Evolutionary conservation across 2,797 vertebrate genomes (phyloP).

Genomic region (Betta splendens): DNA sequence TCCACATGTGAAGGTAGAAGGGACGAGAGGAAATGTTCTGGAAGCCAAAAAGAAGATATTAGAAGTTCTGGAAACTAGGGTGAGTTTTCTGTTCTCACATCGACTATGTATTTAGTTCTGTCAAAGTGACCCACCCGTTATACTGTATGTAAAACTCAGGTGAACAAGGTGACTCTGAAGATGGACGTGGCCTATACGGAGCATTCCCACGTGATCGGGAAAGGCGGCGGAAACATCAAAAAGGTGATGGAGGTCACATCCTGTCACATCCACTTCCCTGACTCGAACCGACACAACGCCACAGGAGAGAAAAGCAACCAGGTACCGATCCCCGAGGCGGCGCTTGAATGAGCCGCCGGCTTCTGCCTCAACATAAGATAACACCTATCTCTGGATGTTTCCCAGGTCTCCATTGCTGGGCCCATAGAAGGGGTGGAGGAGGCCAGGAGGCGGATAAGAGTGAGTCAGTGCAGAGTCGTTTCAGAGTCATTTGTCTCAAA

Average conservation of each 20-base stretch:
- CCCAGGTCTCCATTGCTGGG: constrained; percentile 85
- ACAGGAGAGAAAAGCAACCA: constrained; percentile 86
- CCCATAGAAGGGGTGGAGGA: constrained; percentile 82
- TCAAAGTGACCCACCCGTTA: not conserved
- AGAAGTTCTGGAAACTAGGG: constrained; percentile 84
- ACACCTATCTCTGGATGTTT: not conserved
- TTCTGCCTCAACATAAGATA: not conserved
- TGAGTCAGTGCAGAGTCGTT: constrained; percentile 64
- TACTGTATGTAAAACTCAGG: constrained; percentile 57
- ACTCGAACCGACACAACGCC: constrained; percentile 83
- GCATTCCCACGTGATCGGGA: constrained; percentile 86
- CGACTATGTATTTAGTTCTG: not conserved
- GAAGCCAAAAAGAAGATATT: constrained; percentile 84
- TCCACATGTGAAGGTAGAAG: constrained; percentile 86
- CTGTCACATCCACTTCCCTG: constrained; percentile 87
- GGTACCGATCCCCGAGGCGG: constrained; percentile 51
- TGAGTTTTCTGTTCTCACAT: constrained; percentile 37
- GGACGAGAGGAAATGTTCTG: constrained; percentile 74
- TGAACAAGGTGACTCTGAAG: constrained; percentile 86
- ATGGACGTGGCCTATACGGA: constrained; percentile 86
- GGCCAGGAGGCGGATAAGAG: constrained; percentile 82
- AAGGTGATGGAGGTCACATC: constrained; percentile 87
- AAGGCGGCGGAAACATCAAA: constrained; percentile 86
- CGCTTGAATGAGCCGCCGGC: not conserved
- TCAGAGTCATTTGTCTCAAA: constrained; percentile 52